These are phyloP conservation scores for Capitulum mitella DNA, from an alignment of 2,888 invertebrate species.

Conservation along the genomic window DNA sequence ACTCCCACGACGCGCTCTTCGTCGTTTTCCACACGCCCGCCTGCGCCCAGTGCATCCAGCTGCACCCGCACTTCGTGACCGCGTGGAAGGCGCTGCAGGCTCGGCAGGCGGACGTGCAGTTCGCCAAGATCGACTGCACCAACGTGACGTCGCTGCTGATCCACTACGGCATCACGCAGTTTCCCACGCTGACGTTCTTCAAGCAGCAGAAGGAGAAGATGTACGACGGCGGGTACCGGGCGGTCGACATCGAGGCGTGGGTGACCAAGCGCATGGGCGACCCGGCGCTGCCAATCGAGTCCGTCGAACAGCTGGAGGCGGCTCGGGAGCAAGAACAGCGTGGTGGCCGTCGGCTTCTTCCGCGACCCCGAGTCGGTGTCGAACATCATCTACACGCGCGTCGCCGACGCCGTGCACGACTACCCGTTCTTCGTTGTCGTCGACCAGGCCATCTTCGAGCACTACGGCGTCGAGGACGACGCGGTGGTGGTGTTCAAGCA, in stretches of 20 bases:
- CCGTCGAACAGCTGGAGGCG: neutral
- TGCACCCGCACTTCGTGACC: neutral
- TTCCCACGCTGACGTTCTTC: slow-evolving; percentile 20
- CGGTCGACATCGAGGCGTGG: neutral
- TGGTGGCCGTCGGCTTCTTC: slow-evolving; percentile 8
- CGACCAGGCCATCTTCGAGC: neutral
- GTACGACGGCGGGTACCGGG: slow-evolving; percentile 21
- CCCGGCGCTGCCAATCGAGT: neutral
- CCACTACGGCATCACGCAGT: slow-evolving; percentile 23
- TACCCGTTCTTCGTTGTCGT: neutral
- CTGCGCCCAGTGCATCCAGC: slow-evolving; percentile 2
- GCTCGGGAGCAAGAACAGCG: neutral
- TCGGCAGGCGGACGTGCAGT: neutral
- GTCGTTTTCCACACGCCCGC: slow-evolving; percentile 4
- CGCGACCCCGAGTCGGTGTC: neutral
- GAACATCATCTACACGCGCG: neutral
- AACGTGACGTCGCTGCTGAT: neutral
- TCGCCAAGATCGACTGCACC: slow-evolving; percentile 18
- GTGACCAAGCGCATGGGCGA: neutral
- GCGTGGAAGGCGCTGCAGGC: neutral
- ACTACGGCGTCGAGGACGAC: neutral
- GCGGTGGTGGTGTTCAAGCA: slow-evolving; percentile 15
- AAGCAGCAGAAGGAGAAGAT: slow-evolving; percentile 21
- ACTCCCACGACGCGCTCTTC: neutral
- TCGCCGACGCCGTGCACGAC: slow-evolving; percentile 11